Evolutionary conservation across 35 echinoderm and acorn worm genomes (phyloP), one percentile per base, ranked within the genome.

Genomic region (Apostichopus parvimensis): DNA sequence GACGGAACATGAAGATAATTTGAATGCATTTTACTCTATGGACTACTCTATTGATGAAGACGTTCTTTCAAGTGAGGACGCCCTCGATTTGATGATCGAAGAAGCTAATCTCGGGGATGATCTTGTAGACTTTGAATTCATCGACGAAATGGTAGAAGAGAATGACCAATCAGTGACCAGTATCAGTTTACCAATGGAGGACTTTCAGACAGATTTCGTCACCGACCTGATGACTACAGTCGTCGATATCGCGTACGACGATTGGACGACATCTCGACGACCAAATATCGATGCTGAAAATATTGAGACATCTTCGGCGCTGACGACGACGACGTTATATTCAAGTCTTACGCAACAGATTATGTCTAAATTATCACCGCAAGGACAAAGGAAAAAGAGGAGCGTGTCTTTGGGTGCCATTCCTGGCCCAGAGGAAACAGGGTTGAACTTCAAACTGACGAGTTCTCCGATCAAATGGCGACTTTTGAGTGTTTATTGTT

Each of bases 401-500:
- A 78, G 81, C 23, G 78, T 76, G 57, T 78, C 80, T 52, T 65
- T 8, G 17, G 12, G 57, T 52, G 5, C 9, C 57, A 25, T 80
- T 62, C 34, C 86, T 52, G 28, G 72, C 45, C 45, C 71, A 54
- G 58, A 87, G 56, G 89, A 79, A 17, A 73, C 75, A 45, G 79
- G 80, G 8, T 26, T 83, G 53, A 68, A 54, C 57, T 82, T 88
- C 55, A 25, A 60, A 57, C 24, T 59, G 18, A 77, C 76, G 4
- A 34, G 55, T 61, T 84, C 75, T 54, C 65, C 79, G 34, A 95
- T 98, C 15, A 95, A 88, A 15, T 98, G 96, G 96, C 72, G 94
- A n/a, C 82, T 98, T 26, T 53, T 92, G 0, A 87, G 83, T 80
- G 76, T 70, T 6, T 93, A 95, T 78, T 79, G 65, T n/a, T 88